Evolutionary conservation across 2,113 vertebrate genomes (phyloP), one percentile per base, ranked within the genome.

Genomic region (Irena cyanogastra): DNA sequence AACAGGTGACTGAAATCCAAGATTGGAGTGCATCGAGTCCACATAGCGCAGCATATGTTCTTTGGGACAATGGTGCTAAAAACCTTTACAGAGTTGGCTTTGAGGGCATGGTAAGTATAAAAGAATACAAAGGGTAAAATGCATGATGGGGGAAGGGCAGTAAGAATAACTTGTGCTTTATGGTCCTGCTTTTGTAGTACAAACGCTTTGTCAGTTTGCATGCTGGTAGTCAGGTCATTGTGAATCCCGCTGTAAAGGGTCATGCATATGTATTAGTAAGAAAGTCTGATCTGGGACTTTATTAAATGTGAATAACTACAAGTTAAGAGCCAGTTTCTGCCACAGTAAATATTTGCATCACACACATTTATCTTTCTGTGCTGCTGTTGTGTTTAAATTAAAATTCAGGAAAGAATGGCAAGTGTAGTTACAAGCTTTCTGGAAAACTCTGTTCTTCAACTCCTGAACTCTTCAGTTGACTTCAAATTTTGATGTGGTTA

Each of bases 1-100:
- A 28, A 75, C 96, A 99, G 99, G 99, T 99, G 89, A 99, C 99
- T 7, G 99, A 99, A 98, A 99, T 99, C 94, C 99, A 99, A 92
- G 99, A 99, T 94, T 99, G 99, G 99, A 99, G 99, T 64, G 99
- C 99, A 0, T 99, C 99, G 30, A 99, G 99, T 95, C 99, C 99
- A 24, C 99, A 99, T 93, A 99, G 99, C 0, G 99, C 99, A 79
- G 99, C 99, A 63, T 99, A 99, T 89, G 99, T 99, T 95, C 98
- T 99, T 69, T 99, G 99, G 99, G 99, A 99, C 98, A 99, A 99
- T 95, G 99, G 99, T 96, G 99, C 99, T 97, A 99, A 99, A 98
- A 99, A 99, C 98, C 98, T 99, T 87, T 99, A 99, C 97, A 97
- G 99, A 98, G 99, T 99, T 94, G 99, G 99, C 97, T 99, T 99